Evolutionary conservation across 2,113 vertebrate species (phyloP), one percentile per base, ranked within the genome.

Genomic region (Alouatta palliata): DNA sequence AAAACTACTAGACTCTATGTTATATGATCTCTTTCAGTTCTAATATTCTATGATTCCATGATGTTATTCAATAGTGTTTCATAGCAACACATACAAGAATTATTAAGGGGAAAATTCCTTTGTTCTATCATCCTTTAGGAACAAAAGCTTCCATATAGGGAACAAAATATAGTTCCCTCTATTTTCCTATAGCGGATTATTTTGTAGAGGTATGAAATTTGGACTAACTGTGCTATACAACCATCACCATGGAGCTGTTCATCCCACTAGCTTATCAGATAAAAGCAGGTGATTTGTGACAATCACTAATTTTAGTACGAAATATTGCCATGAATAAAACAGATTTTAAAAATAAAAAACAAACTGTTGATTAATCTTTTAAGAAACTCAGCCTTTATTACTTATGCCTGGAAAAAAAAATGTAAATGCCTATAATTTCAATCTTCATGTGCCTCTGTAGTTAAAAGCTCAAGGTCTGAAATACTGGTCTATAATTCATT

Each of bases 391-490:
- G n/a, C 0, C 30, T 81, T 79, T 87, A 56, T 66, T 71, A 73
- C 45, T 81, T 87, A 77, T 23, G 52, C 20, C 80, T 56, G 5
- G 49, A 92, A 92, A 88, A 87, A n/a, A 47, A 91, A 94, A 97
- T 10, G 47, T 27, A 30, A 84, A 85, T 10, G 30, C 9, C 43
- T 90, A 2, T 35, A 61, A 23, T 75, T 64, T 80, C 21, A 75
- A 70, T 81, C 52, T 87, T 83, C 52, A 43, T 13, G 37, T 83
- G 21, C 19, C 47, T 81, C 37, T 91, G n/a, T 13, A 64, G 14
- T n/a, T 14, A 64, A 84, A 5, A 85, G 10, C 27, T 35, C 37
- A 47, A 70, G 58, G 73, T 70, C 43, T 85, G 32, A 58, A 84
- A 86, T n/a, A 66, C 4, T 52, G 25, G 30, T 94, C 52, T 83